Percentiles rank a stretch among this genome's conserved stretches.
Evolutionary conservation across 1,140 invertebrate genomes (phyloP).

Genomic region (Paracyclopina nana): DNA sequence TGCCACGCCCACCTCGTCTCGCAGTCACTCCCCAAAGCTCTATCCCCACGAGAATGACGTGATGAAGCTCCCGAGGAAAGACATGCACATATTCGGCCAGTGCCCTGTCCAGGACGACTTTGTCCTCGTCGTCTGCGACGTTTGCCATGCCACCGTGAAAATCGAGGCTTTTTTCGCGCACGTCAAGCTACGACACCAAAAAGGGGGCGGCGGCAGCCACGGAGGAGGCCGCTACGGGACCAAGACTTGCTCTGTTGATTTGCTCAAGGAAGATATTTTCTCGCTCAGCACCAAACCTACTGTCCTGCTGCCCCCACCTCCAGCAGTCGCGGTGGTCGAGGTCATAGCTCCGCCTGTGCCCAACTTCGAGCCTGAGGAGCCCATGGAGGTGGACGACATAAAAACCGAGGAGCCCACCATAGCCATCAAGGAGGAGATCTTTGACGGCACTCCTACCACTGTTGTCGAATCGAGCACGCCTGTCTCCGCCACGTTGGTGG

Average conservation of each 20-base stretch:
- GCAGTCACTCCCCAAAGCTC: slow-evolving; percentile 1
- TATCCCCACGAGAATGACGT: slow-evolving; percentile 8
- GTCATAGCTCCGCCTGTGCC: neutral
- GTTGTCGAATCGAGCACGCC: neutral
- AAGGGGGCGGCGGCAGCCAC: neutral
- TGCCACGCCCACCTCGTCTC: neutral
- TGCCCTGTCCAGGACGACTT: slow-evolving; percentile 11
- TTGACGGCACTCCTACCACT: neutral
- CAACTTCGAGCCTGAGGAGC: neutral
- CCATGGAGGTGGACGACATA: neutral
- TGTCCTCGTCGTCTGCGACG: slow-evolving; percentile 2
- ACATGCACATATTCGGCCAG: slow-evolving; percentile 11
- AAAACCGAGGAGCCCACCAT: neutral
- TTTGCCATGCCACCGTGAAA: slow-evolving; percentile 2
- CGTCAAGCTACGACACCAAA: neutral
- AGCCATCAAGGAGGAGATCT: neutral
- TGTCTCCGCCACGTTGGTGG: neutral
- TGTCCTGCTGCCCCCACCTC: too few relatives aligned
- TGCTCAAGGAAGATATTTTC: neutral
- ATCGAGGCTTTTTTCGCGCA: slow-evolving; percentile 12
- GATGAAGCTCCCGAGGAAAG: slow-evolving; percentile 15
- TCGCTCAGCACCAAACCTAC: neutral
- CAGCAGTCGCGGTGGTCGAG: too few relatives aligned
- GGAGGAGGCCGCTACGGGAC: neutral
- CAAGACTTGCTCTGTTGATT: neutral